These are phyloP conservation scores for Scrobipalpa costella DNA, from an alignment of 2,888 invertebrate species.

Conservation along the genomic window DNA sequence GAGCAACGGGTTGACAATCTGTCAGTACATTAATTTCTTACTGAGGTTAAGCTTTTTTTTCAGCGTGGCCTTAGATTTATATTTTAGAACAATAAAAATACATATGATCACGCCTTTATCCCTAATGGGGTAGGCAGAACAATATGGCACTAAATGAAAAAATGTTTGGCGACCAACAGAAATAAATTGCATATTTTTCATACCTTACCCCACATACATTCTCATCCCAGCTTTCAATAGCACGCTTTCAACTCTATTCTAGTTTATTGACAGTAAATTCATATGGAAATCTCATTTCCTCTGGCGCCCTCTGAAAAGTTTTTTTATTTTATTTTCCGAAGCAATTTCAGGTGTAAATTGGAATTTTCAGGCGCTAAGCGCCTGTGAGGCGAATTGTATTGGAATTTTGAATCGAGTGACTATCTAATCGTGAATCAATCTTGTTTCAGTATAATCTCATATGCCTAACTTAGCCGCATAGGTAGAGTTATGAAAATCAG, in stretches of 20 bases:
- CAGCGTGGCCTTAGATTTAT: too few relatives aligned
- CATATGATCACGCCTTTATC: too few relatives aligned
- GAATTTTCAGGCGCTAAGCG: background rate
- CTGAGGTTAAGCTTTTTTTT: too few relatives aligned
- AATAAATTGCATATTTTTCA: background rate
- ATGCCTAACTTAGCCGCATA: too few relatives aligned
- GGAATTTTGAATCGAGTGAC: background rate
- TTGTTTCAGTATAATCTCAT: too few relatives aligned
- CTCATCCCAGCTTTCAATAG: background rate
- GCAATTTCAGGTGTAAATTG: conserved; percentile 20
- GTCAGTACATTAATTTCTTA: too few relatives aligned
- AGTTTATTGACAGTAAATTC: conserved; percentile 41
- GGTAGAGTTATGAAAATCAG: too few relatives aligned
- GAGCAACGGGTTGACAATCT: too few relatives aligned
- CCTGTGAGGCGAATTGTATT: background rate
- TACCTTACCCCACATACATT: background rate
- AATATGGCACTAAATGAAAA: too few relatives aligned
- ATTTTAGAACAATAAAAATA: too few relatives aligned
- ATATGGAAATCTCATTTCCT: conserved; percentile 46
- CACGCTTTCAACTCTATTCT: background rate
- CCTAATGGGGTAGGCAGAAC: too few relatives aligned
- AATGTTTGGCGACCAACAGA: background rate
- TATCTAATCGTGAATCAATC: too few relatives aligned
- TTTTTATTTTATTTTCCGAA: conserved; percentile 14
- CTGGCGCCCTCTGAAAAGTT: background rate